Evolutionary conservation across 1,140 invertebrate genomes (phyloP).

Genomic region (Eufriesea mexicana): DNA sequence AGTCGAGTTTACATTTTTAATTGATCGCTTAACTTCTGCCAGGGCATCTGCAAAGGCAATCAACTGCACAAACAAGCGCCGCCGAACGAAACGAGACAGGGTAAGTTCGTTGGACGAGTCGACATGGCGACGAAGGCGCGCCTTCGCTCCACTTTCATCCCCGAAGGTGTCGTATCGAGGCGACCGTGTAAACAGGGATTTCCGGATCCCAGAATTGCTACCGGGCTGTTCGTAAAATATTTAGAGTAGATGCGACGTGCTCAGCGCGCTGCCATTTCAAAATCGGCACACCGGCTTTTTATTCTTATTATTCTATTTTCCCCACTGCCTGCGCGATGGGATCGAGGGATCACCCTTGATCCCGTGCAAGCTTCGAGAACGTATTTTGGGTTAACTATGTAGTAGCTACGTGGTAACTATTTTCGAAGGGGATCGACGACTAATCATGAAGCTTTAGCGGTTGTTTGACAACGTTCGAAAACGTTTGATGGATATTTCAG

Average conservation of each 20-base stretch:
- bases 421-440: neutral
- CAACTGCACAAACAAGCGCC: conserved; percentile 62
- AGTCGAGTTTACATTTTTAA: conserved; percentile 68
- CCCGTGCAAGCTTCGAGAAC: neutral
- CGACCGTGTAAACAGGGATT: conserved; percentile 21
- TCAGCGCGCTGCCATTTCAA: neutral
- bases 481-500: neutral
- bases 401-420: no score
- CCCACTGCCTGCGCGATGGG: no score
- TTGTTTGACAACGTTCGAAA: neutral
- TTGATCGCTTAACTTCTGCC: conserved; percentile 62
- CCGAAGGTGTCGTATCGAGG: conserved; percentile 2
- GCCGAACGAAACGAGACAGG: conserved; percentile 53
- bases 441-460: neutral
- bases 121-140: neutral
- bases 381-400: neutral
- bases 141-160: neutral
- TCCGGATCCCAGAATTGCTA: neutral
- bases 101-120: conserved; percentile 21
- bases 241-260: neutral
- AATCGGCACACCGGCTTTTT: neutral
- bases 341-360: neutral
- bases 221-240: neutral
- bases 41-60: conserved; percentile 52
- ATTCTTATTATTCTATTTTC: no score